Conservation (phyloP, 2,113 vertebrate genomes). For the Synchiropus splendidus region DNA sequence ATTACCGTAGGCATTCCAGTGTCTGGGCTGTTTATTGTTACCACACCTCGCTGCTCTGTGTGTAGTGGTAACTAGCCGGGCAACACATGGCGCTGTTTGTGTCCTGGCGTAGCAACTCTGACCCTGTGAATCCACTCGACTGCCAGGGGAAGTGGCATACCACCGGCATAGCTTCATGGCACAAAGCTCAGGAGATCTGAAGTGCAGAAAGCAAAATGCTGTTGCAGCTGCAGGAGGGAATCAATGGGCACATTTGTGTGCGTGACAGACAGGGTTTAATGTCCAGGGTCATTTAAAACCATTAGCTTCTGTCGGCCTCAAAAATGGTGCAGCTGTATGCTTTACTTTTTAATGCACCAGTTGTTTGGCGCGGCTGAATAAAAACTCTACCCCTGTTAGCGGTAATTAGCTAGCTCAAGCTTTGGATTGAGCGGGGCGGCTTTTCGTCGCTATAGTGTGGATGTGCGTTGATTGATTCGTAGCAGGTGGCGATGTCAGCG, state of each 20-base stretch:
- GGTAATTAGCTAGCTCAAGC: constrained; percentile 40
- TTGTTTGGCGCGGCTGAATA: constrained; percentile 3
- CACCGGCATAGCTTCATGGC: constrained; percentile 43
- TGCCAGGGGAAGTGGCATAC: constrained; percentile 28
- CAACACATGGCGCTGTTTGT: constrained; percentile 35
- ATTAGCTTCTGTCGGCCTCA: constrained; percentile 45
- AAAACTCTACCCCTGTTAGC: constrained; percentile 26
- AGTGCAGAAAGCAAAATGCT: constrained; percentile 38
- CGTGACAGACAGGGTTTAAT: constrained; percentile 44
- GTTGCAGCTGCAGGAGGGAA: constrained; percentile 47
- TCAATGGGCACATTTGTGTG: constrained; percentile 32
- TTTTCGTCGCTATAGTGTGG: constrained; percentile 40
- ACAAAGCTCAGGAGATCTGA: constrained; percentile 37
- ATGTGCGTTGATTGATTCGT: constrained; percentile 49
- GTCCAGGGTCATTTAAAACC: constrained; percentile 42
- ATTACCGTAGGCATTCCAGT: constrained; percentile 40
- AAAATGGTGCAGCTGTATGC: constrained; percentile 38
- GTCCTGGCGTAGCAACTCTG: constrained; percentile 27
- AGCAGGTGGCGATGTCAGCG: constrained; percentile 65
- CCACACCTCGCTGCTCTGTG: constrained; percentile 35
- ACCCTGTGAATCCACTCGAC: constrained; percentile 26
- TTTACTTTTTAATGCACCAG: constrained; percentile 5
- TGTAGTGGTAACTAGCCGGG: constrained; percentile 18
- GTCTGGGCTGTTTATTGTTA: constrained; percentile 50
- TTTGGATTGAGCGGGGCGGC: constrained; percentile 30